Percentiles rank a stretch among this genome's conserved stretches.
phyloP scores from a whole-genome alignment of 2,113 vertebrate genomes.

The Burhinus bistriatus region DNA sequence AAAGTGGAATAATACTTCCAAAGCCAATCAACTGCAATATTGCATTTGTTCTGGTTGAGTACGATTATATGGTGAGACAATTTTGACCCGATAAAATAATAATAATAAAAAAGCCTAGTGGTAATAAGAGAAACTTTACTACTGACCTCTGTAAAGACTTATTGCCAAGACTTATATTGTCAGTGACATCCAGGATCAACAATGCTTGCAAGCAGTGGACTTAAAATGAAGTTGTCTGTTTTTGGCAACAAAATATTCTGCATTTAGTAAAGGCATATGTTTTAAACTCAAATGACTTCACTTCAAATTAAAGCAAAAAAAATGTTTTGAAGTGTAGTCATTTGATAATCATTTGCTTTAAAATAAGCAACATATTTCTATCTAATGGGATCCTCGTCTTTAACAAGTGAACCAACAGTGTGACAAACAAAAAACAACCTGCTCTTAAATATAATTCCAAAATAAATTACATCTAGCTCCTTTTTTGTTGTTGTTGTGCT shows the following conservation, averaged over 20 bases:
- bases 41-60: slow-evolving; percentile 3
- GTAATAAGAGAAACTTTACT: background rate
- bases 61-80: background rate
- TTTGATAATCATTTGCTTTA: slow-evolving; percentile 76
- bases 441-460: slow-evolving; percentile 55
- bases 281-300: slow-evolving; percentile 77
- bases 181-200: slow-evolving; percentile 37
- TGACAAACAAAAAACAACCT: slow-evolving; percentile 57
- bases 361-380: slow-evolving; percentile 72
- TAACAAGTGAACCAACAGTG: slow-evolving; percentile 59
- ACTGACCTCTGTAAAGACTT: background rate
- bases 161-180: background rate
- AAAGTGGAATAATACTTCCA: background rate
- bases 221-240: slow-evolving; percentile 54
- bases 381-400: slow-evolving; percentile 66
- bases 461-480: slow-evolving; percentile 24
- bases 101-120: background rate
- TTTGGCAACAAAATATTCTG: slow-evolving; percentile 63
- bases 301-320: slow-evolving; percentile 74
- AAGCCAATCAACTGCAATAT: background rate
- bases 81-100: background rate
- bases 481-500: background rate
- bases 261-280: slow-evolving; percentile 73
- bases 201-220: slow-evolving; percentile 42
- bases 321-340: slow-evolving; percentile 75